Evolutionary conservation across 2,888 invertebrate species (phyloP), one percentile per base, ranked within the genome.

Genomic region (Sympetrum striolatum): DNA sequence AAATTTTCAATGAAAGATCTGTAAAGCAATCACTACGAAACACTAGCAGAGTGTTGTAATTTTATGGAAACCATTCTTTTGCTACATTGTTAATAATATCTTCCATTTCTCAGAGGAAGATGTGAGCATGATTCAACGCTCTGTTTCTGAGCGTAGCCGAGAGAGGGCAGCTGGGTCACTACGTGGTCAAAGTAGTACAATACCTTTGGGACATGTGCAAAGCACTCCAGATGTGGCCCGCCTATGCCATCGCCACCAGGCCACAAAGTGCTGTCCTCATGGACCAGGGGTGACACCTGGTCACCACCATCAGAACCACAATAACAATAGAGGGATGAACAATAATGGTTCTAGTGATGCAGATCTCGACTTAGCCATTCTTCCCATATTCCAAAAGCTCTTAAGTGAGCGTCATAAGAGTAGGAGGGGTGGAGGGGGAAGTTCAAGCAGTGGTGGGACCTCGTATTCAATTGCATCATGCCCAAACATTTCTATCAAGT

Each of bases 401-500:
- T 95, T 98, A 90, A 97, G 97, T 4, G 98, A 98, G 93, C 95
- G 98, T 91, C 97, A 97, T 92, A 95, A 95, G 92, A 94, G 94
- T 93, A 95, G 96, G 92, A 95, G 96, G 92, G 96, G 96, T 92
- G 96, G 96, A 8, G 96, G 96, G 92, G 96, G 96, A 8, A 96
- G 96, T 90, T 95, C 96, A 35, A 96, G 96, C 92, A 96, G 96
- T 90, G 95, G 96, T 90, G 95, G 96, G 35, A 96, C 96, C 93
- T 95, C 96, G 60, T 96, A 96, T 53, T 96, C 96, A 92, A 97
- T 98, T 91, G 96, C 98, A 92, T 98, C 98, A 93, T 98, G 98
- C 94, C 98, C 98, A 48, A 98, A 98, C 95, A 98, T 98, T 94
- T 98, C 98, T 91, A 98, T 98, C 93, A 98, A 98, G 94, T 98